Percentiles rank a stretch among this genome's conserved stretches.
phyloP scores from a whole-genome alignment of 2,797 vertebrate genomes.

The Cirrhinus molitorella region DNA sequence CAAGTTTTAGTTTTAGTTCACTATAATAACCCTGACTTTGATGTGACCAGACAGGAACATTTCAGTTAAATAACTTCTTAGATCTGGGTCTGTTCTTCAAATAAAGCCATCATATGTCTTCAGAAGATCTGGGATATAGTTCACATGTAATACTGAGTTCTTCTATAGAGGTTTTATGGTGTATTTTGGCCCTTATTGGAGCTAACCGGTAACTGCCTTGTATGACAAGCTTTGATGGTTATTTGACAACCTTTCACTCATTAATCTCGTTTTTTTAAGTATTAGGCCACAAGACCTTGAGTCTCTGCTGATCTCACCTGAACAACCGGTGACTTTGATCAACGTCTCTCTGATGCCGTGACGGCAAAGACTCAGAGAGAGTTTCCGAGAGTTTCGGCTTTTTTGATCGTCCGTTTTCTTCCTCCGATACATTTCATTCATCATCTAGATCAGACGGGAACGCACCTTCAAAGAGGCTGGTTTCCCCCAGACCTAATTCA shows the following conservation, averaged over 20 bases:
- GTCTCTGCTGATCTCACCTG: conserved; percentile 9
- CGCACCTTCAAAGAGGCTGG: conserved; percentile 22
- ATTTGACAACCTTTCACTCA: neutral
- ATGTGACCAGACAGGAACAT: neutral
- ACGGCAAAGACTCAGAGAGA: neutral
- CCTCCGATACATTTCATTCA: conserved; percentile 10
- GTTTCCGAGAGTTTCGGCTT: neutral
- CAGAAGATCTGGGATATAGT: neutral
- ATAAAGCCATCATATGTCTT: neutral
- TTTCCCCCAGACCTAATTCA: conserved; percentile 38
- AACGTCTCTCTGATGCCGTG: conserved; percentile 9
- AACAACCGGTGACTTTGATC: conserved; percentile 20
- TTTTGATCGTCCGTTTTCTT: neutral
- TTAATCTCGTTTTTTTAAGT: neutral
- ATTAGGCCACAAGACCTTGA: neutral
- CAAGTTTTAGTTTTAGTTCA: neutral
- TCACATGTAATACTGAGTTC: neutral
- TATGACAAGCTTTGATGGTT: conserved; percentile 2
- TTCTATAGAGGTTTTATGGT: neutral
- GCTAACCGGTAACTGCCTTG: neutral
- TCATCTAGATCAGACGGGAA: conserved; percentile 19
- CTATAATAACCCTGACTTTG: neutral
- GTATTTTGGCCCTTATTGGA: neutral
- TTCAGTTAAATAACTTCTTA: neutral
- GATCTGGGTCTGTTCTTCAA: neutral